Evolutionary conservation across 2,888 invertebrate genomes (phyloP).

Genomic region (Drosophila atripex): DNA sequence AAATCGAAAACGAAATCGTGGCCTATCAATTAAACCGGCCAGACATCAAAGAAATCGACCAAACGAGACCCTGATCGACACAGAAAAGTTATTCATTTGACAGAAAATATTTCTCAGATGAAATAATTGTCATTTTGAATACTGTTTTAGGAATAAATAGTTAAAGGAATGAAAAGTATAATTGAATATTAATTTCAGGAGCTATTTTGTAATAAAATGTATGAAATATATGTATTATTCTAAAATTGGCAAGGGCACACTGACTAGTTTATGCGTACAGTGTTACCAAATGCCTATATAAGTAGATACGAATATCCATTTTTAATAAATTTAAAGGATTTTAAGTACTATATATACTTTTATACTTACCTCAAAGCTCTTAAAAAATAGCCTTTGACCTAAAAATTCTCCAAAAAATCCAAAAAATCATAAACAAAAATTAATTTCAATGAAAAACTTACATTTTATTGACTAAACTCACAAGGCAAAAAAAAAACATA

Average conservation of each 20-base stretch:
- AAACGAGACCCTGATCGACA: conserved; percentile 4
- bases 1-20: conserved; percentile 2
- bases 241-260: too few relatives aligned
- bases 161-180: too few relatives aligned
- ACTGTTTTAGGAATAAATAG: not conserved
- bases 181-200: not conserved
- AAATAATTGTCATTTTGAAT: not conserved
- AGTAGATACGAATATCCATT: too few relatives aligned
- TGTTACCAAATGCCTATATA: not conserved
- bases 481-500: conserved; percentile 62
- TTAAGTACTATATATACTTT: too few relatives aligned
- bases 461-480: conserved; percentile 75
- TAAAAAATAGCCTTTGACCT: not conserved
- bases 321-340: not conserved
- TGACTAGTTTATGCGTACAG: too few relatives aligned
- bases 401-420: not conserved
- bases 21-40: conserved; percentile 18
- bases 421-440: conserved; percentile 22
- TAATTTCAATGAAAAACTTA: conserved; percentile 59
- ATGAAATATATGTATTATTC: too few relatives aligned
- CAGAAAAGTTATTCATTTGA: not conserved
- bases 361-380: not conserved
- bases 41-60: conserved; percentile 47
- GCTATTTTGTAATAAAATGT: too few relatives aligned
- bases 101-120: not conserved